Percentiles rank a stretch among this genome's conserved stretches.
Conservation (phyloP, 1,140 invertebrate species). For the Amyelois transitella region DNA sequence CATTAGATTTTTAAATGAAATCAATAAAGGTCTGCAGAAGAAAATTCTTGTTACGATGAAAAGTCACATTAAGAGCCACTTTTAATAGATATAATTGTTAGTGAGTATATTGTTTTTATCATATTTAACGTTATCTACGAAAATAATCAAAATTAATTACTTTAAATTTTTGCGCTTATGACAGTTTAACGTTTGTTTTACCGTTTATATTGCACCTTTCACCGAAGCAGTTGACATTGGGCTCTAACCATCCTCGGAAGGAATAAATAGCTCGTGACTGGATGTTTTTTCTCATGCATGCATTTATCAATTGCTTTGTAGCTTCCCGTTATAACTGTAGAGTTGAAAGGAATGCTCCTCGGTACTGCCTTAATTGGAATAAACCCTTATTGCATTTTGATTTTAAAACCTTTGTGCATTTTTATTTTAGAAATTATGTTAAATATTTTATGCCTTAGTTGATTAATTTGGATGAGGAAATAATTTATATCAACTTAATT, state of each 20-base stretch:
- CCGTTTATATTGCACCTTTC: conserved; percentile 18
- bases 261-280: conserved; percentile 1
- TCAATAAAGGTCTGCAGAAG: too few species aligned
- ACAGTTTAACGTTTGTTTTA: conserved; percentile 3
- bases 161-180: neutral
- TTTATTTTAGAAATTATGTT: neutral
- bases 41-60: too few species aligned
- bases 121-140: too few species aligned
- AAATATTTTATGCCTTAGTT: neutral
- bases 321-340: conserved; percentile 4
- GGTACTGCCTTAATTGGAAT: neutral
- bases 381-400: neutral
- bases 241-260: conserved; percentile 1
- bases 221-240: conserved; percentile 11
- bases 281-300: conserved; percentile 1
- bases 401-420: neutral
- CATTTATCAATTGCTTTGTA: conserved; percentile 1
- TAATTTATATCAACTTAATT: too few species aligned
- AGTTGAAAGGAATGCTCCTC: neutral
- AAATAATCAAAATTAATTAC: neutral
- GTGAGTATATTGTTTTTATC: too few species aligned
- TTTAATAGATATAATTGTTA: too few species aligned
- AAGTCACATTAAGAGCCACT: too few species aligned
- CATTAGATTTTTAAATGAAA: too few species aligned
- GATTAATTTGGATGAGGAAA: neutral